phyloP scores from a whole-genome alignment of 2,797 vertebrate genomes.

The Pampus argenteus region DNA sequence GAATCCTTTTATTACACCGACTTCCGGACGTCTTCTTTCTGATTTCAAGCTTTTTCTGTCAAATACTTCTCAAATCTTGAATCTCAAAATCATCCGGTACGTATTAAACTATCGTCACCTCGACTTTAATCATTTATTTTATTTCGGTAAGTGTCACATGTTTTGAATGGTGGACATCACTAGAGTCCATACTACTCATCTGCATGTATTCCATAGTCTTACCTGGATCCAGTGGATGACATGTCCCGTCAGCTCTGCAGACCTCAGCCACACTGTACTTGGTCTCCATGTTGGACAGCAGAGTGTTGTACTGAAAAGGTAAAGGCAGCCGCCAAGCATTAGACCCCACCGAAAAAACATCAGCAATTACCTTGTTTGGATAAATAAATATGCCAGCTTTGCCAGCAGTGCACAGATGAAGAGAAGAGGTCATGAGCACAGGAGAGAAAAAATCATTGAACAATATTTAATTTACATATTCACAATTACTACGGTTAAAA shows the following conservation, averaged over 20 bases:
- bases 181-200: no score
- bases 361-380: neutral
- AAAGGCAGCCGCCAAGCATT: constrained; percentile 7
- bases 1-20: neutral
- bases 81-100: neutral
- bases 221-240: constrained; percentile 94
- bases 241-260: constrained; percentile 83
- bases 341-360: constrained; percentile 15
- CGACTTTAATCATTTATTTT: neutral
- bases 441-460: neutral
- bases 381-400: neutral
- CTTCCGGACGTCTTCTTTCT: neutral
- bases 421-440: neutral
- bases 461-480: neutral
- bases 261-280: constrained; percentile 92
- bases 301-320: constrained; percentile 88
- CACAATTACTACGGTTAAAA: neutral
- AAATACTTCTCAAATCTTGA: neutral
- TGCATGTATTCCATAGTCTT: constrained; percentile 39
- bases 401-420: neutral
- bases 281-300: constrained; percentile 95
- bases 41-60: neutral
- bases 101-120: neutral
- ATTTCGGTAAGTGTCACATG: neutral
- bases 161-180: neutral